Evolutionary conservation across 30 jellyfish, hydroid and myxozoan genomes (phyloP).

Genomic region (Morbakka virulenta): DNA sequence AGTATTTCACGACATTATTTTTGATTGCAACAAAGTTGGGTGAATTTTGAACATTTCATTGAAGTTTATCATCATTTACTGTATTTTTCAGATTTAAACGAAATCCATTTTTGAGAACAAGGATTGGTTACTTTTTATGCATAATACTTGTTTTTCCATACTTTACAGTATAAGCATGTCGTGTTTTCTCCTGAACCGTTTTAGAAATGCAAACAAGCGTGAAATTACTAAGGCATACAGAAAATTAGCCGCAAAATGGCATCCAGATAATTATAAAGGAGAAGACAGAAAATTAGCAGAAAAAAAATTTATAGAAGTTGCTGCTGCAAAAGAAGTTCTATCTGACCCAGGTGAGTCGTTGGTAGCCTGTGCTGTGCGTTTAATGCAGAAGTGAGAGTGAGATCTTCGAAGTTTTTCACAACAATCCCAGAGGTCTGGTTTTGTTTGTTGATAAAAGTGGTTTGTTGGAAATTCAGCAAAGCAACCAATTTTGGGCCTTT

Average conservation of each 20-base stretch:
- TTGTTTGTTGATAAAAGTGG: too few species aligned
- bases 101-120: too few species aligned
- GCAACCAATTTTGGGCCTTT: background rate
- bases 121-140: too few species aligned
- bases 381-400: too few species aligned
- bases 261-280: slow-evolving; percentile 86
- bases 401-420: too few species aligned
- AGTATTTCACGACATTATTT: too few species aligned
- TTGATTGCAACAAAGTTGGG: too few species aligned
- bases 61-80: background rate
- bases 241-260: slow-evolving; percentile 89
- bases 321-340: slow-evolving; percentile 88
- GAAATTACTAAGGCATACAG: slow-evolving; percentile 75
- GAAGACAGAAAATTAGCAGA: slow-evolving; percentile 81
- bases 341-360: slow-evolving; percentile 80
- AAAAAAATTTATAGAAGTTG: slow-evolving; percentile 79
- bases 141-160: background rate
- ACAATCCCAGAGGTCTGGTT: too few species aligned
- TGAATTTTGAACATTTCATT: too few species aligned
- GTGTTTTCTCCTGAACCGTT: background rate
- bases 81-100: too few species aligned
- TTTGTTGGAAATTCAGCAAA: too few species aligned
- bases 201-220: slow-evolving; percentile 78
- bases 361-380: too few species aligned
- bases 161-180: background rate